Evolutionary conservation across 1,140 invertebrate species (phyloP).

Genomic region (Reticulitermes speratus): DNA sequence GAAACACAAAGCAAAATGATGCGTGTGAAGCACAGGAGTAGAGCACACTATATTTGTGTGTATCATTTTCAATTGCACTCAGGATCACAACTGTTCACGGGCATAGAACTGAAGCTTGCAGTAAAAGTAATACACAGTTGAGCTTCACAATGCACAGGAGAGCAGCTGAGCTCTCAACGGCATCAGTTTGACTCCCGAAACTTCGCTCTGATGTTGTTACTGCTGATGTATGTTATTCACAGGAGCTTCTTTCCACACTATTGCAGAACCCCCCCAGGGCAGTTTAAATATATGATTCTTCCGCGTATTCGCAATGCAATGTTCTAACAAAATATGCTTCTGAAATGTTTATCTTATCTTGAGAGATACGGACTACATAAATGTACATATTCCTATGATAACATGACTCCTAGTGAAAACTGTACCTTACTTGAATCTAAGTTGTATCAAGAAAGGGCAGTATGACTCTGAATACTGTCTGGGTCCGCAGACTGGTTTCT

Average conservation of each 20-base stretch:
- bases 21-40: too few relatives aligned
- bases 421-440: too few relatives aligned
- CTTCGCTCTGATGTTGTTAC: neutral
- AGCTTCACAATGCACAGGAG: neutral
- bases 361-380: neutral
- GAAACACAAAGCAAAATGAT: too few relatives aligned
- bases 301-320: neutral
- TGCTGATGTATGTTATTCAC: neutral
- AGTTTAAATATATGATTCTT: neutral
- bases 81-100: too few relatives aligned
- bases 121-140: too few relatives aligned
- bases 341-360: neutral
- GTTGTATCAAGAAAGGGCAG: too few relatives aligned
- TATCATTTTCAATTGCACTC: too few relatives aligned
- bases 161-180: neutral
- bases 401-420: neutral
- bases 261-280: neutral
- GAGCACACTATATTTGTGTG: too few relatives aligned
- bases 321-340: neutral
- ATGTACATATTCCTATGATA: neutral
- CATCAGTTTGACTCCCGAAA: neutral
- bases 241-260: neutral
- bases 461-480: too few relatives aligned
- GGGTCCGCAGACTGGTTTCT: too few relatives aligned
- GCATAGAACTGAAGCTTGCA: too few relatives aligned